Evolutionary conservation across 2,888 invertebrate genomes (phyloP), one percentile per base, ranked within the genome.

Genomic region (Apamea crenata): DNA sequence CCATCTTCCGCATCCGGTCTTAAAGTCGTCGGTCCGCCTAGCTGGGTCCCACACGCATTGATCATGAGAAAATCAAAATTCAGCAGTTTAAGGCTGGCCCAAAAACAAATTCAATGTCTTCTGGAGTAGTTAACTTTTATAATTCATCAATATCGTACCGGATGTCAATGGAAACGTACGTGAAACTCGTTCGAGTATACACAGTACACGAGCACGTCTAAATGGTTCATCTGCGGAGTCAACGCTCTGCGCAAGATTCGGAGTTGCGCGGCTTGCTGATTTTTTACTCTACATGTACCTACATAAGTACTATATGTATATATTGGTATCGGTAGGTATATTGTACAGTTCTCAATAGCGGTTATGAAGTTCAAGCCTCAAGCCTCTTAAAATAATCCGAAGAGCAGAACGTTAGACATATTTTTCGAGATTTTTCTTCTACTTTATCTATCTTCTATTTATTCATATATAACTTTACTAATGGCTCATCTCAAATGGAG

Each of bases 141-240:
- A 50, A 18, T 78, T 14, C 0, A 2, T 2, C 0, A 36, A 65
- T n/a, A 32, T 29, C 63, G 66, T 87, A 72, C 72, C 78, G 61
- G 18, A 59, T 5, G 53, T 82, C 91, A 93, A 90, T 93, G 96
- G 92, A 92, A 89, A 95, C 94, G 74, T 80, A 83, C 91, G 76
- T 84, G 89, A 87, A 95, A 96, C 96, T 92, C 90, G 96, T 95
- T 95, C 92, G 90, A 86, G 91, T 91, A 92, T 91, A 93, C 91
- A 92, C 91, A 92, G 89, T 76, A 87, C 87, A 86, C 88, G 87
- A 87, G 90, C 89, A 82, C 87, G 90, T 87, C 92, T 94, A 95
- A 95, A 95, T 95, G 94, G 94, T 94, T 92, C 95, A 95, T 94
- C 94, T 88, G 90, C 84, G 91, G 91, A 95, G 95, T 95, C 95